Evolutionary conservation across 1,140 invertebrate species (phyloP).

Genomic region (Telenomus remus): DNA sequence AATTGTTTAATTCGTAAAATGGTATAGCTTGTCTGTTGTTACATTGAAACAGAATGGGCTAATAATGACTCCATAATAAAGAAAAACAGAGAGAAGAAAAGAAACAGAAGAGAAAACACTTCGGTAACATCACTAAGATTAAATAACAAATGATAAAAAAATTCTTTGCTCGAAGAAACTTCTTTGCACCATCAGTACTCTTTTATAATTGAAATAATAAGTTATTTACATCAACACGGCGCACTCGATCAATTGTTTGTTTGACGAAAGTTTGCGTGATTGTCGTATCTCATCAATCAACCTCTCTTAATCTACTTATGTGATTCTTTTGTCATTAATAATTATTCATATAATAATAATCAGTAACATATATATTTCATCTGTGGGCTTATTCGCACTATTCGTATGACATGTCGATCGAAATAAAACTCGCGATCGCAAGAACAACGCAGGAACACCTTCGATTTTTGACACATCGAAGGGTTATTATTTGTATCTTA

Average conservation of each 20-base stretch:
- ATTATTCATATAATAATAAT: constrained; percentile 8
- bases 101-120: constrained; percentile 63
- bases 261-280: constrained; percentile 65
- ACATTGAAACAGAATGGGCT: constrained; percentile 72
- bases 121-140: constrained; percentile 73
- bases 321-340: neutral
- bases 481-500: neutral
- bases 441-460: constrained; percentile 37
- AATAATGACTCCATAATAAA: constrained; percentile 69
- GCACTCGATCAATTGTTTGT: constrained; percentile 63
- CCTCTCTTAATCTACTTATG: constrained; percentile 25
- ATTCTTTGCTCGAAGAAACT: constrained; percentile 43
- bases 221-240: constrained; percentile 69
- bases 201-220: constrained; percentile 72
- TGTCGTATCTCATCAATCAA: constrained; percentile 65
- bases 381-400: constrained; percentile 22
- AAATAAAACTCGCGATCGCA: constrained; percentile 53
- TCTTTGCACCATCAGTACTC: constrained; percentile 36
- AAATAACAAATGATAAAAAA: constrained; percentile 76
- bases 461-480: constrained; percentile 23
- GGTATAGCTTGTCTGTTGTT: constrained; percentile 70
- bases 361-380: constrained; percentile 22
- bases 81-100: neutral
- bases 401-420: constrained; percentile 33
- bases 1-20: constrained; percentile 72